Percentiles rank a stretch among this genome's conserved stretches.
Evolutionary conservation across 2,888 invertebrate species (phyloP).

Genomic region (Cerastoderma edule): DNA sequence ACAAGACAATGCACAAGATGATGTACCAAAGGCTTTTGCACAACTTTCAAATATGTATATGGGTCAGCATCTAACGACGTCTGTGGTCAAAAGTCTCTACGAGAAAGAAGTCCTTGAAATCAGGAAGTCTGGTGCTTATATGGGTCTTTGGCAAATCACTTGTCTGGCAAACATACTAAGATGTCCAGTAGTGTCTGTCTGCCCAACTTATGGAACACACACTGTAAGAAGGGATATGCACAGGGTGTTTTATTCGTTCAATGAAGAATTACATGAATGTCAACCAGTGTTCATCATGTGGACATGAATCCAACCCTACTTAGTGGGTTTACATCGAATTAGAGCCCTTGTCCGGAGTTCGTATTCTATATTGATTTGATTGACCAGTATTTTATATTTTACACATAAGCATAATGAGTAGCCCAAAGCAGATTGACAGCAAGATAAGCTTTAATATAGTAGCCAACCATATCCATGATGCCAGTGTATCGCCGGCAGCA

Average conservation of each 20-base stretch:
- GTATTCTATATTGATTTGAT: too few relatives aligned
- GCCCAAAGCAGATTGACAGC: too few relatives aligned
- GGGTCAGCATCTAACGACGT: background rate
- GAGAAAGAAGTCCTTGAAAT: conserved; percentile 18
- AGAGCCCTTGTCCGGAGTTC: too few relatives aligned
- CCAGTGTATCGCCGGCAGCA: too few relatives aligned
- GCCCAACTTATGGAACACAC: too few relatives aligned
- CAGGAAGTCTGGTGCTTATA: conserved; percentile 11
- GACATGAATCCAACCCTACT: too few relatives aligned
- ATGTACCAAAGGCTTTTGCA: conserved; percentile 24
- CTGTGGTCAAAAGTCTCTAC: background rate
- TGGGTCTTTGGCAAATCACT: conserved; percentile 24
- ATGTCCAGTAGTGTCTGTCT: conserved; percentile 27
- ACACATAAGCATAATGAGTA: too few relatives aligned
- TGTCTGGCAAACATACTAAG: conserved; percentile 18
- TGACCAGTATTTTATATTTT: too few relatives aligned
- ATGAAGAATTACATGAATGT: background rate
- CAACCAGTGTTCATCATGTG: conserved; percentile 23
- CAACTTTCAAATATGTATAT: background rate
- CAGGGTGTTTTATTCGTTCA: conserved; percentile 22
- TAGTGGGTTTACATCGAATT: too few relatives aligned
- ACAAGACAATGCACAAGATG: too few relatives aligned
- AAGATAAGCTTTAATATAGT: too few relatives aligned
- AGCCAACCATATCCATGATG: too few relatives aligned
- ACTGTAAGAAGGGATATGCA: conserved; percentile 18